Base-by-base conservation (phyloP, 2,797 vertebrate species). In the Apogon hyalosoma region DNA sequence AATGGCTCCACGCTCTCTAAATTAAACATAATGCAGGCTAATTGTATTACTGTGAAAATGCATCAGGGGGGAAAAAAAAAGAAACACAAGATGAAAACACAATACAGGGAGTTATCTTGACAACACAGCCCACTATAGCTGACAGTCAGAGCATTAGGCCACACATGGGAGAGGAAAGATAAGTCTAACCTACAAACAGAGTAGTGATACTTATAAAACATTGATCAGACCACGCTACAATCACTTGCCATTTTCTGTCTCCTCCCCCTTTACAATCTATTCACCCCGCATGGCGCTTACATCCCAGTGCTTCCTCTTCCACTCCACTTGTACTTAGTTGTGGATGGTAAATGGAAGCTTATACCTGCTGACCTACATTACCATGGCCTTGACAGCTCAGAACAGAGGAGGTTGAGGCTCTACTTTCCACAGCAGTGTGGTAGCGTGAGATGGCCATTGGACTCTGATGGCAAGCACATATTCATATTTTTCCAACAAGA, bases 341-440 rank as follows among this genome's bases (percentile, higher is more conserved):
- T 13, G 14, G 55, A 84, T 53, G 54, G 63, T 79, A 64, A 74
- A 78, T 83, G 78, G 68, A 69, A 38, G 1, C 55, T 40, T 59
- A 67, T 83, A 91, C 87, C 87, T 90, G 80, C 49, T 87, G 88
- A 83, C 88, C 88, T 84, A 87, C 67, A 82, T 89, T 76, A 46
- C 33, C 12, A 12, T 48, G 16, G 63, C 80, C 60, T 64, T 64
- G 55, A 38, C 43, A 36, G 45, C 40, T 11, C 42, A 67, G 28
- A 43, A 21, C 47, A 41, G 50, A 12, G 15, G 53, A 53, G 9
- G 58, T 11, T 50, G 24, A 58, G 73, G 74, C 38, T 31, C 11
- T 56, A 38, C 63, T n/a, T 19, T 16, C 10, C 15, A 21, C 42
- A 40, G 28, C 46, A 41, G 21, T 46, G 40, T 5, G 49, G 40